A percentile compares a stretch with the other conserved stretches of the same genome.
These are phyloP conservation scores for Prunella himalayana DNA, from an alignment of 2,113 vertebrate genomes.

Conservation along the genomic window DNA sequence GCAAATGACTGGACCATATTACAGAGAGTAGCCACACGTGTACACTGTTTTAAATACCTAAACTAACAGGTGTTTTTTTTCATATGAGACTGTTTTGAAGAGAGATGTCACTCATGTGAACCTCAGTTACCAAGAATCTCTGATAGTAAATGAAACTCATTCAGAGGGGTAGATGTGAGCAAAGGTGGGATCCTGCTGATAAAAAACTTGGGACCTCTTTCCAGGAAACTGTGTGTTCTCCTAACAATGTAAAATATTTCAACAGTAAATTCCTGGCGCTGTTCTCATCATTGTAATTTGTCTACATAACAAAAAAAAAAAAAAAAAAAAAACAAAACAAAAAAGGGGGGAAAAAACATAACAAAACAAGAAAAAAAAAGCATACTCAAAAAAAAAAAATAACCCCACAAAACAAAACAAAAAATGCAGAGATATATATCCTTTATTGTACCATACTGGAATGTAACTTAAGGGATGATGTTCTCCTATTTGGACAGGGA, in stretches of 20 bases:
- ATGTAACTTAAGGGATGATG: not conserved
- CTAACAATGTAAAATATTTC: not conserved
- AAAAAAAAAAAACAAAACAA: not conserved
- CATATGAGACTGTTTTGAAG: not conserved
- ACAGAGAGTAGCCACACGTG: not conserved
- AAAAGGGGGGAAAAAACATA: rapidly evolving
- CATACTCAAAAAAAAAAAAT: not conserved
- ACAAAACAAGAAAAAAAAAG: too few species aligned
- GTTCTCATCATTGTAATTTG: not conserved
- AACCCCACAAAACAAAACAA: rapidly evolving
- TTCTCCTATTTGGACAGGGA: not conserved
- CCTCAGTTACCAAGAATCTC: not conserved
- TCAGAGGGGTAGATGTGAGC: not conserved
- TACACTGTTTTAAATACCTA: not conserved
- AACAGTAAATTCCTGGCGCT: not conserved
- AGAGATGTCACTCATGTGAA: not conserved
- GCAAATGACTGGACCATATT: not conserved
- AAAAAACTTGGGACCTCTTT: slow-evolving; percentile 27
- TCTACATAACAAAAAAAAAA: not conserved
- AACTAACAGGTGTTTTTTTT: not conserved
- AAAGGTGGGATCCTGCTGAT: not conserved
- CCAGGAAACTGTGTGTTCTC: not conserved
- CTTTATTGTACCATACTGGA: not conserved
- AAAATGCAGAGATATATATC: not conserved
- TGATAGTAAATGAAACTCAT: not conserved